Percentiles rank a stretch among this genome's conserved stretches.
These are phyloP conservation scores for Nephrocerus scutellatus DNA, from an alignment of 2,888 invertebrate genomes.

Conservation along the genomic window DNA sequence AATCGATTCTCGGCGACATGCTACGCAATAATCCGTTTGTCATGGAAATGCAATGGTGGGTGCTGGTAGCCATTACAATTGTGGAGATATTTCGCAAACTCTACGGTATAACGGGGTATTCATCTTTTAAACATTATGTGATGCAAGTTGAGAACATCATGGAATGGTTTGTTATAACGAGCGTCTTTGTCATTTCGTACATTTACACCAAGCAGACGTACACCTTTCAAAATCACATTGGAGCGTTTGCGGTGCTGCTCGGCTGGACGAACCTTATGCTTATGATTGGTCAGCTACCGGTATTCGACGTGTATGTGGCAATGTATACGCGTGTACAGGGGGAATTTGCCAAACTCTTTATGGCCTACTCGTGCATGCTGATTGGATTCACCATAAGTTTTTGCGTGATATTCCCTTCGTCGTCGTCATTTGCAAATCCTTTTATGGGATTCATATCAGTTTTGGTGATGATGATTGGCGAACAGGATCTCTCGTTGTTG, in stretches of 20 bases:
- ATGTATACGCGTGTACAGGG: conserved; percentile 85
- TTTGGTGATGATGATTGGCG: conserved; percentile 84
- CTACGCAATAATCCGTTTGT: conserved; percentile 67
- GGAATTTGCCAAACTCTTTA: conserved; percentile 77
- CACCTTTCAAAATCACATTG: conserved; percentile 80
- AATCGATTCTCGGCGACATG: conserved; percentile 69
- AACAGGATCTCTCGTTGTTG: conserved; percentile 68
- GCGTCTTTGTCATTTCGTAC: conserved; percentile 76
- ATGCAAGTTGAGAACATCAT: conserved; percentile 79
- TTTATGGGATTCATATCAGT: conserved; percentile 79
- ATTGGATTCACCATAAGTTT: conserved; percentile 84
- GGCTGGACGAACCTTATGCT: conserved; percentile 88
- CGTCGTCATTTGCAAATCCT: conserved; percentile 74
- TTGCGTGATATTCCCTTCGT: conserved; percentile 79
- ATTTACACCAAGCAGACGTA: conserved; percentile 70
- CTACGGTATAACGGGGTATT: conserved; percentile 74
- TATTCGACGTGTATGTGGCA: conserved; percentile 83
- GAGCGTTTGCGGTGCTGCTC: conserved; percentile 76
- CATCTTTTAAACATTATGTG: conserved; percentile 72
- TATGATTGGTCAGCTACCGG: conserved; percentile 81
- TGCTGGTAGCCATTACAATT: conserved; percentile 68
- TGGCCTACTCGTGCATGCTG: conserved; percentile 77
- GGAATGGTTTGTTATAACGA: conserved; percentile 80
- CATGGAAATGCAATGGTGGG: conserved; percentile 79
- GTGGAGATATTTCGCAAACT: conserved; percentile 75